Evolutionary conservation across 2,797 vertebrate genomes (phyloP), one percentile per base, ranked within the genome.

Genomic region (Rhyacichthys aspro): DNA sequence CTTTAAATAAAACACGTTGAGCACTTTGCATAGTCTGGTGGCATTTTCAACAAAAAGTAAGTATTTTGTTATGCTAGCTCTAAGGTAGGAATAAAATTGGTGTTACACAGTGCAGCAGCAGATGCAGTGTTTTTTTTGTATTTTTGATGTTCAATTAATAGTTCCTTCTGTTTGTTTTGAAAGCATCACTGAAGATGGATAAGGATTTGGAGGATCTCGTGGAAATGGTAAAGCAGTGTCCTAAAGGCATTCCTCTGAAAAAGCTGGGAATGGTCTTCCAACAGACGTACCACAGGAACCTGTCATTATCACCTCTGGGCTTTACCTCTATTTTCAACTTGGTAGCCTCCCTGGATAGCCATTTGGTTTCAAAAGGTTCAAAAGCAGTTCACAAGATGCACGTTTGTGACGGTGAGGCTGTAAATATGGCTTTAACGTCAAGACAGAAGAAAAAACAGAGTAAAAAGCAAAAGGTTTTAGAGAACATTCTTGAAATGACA

Each of bases 201-300:
- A 43, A 36, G 23, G 43, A 50, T 58, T 3, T 23, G 43, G 17
- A 48, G 5, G 65, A 90, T 0, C 42, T 92, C 1, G 71, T 91
- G 55, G 65, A 70, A 38, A 59, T 91, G 50, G 54, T 90, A 37
- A 70, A 77, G 49, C 10, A 60, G 17, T 34, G 87, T 55, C 70
- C 72, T 4, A 37, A 4, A 2, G 92, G 91, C 34, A 72, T 92
- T 17, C 86, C 78, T 1, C 34, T 90, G 1, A 82, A 78, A 10
- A 74, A 57, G 39, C 32, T 93, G 6, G 2, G 59, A 3, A 1
- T 34, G 0, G 16, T 49, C 23, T 93, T 88, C 78, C 81, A 1
- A 46, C 58, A 76, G 75, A 65, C 8, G 10, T 92, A 90, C 75
- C 66, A 36, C 43, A 34, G 43, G 0, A 89, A 88, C 47, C 72